Conservation (phyloP, 2,797 vertebrate genomes). For the Pantherophis alleghaniensis region DNA sequence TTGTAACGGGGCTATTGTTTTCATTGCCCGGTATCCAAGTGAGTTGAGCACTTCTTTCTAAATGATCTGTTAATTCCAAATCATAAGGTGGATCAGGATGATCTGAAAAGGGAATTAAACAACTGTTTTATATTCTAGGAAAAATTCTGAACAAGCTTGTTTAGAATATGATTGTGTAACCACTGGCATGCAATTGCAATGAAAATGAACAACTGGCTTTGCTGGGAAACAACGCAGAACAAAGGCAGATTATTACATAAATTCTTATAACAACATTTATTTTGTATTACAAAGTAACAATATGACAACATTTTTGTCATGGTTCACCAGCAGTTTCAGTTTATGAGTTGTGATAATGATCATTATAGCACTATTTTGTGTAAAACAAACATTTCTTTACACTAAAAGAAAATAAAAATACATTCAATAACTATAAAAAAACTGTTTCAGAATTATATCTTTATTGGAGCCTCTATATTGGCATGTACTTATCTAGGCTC, state of each 20-base stretch:
- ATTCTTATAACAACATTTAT: neutral
- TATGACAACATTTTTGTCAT: neutral
- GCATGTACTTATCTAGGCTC: neutral
- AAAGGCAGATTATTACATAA: neutral
- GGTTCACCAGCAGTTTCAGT: constrained; percentile 49
- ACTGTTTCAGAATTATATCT: constrained; percentile 35
- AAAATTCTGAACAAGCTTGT: constrained; percentile 31
- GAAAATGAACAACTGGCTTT: constrained; percentile 49
- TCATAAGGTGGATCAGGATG: constrained; percentile 89
- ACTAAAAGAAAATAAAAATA: constrained; percentile 47
- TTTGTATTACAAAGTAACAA: constrained; percentile 1
- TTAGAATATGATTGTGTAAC: constrained; percentile 27
- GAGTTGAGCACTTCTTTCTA: constrained; percentile 85
- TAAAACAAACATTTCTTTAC: constrained; percentile 21
- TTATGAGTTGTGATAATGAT: constrained; percentile 17
- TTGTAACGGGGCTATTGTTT: constrained; percentile 89
- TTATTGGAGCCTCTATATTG: neutral
- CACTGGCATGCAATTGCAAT: constrained; percentile 64
- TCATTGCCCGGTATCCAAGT: constrained; percentile 94
- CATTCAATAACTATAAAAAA: constrained; percentile 32
- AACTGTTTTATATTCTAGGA: constrained; percentile 13
- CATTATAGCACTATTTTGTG: constrained; percentile 18
- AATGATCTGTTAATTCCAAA: constrained; percentile 89
- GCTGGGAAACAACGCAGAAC: constrained; percentile 30
- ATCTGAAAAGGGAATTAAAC: constrained; percentile 76